These are phyloP conservation scores for Motacilla tschutschensis DNA, from an alignment of 2,113 vertebrate species.

Conservation along the genomic window DNA sequence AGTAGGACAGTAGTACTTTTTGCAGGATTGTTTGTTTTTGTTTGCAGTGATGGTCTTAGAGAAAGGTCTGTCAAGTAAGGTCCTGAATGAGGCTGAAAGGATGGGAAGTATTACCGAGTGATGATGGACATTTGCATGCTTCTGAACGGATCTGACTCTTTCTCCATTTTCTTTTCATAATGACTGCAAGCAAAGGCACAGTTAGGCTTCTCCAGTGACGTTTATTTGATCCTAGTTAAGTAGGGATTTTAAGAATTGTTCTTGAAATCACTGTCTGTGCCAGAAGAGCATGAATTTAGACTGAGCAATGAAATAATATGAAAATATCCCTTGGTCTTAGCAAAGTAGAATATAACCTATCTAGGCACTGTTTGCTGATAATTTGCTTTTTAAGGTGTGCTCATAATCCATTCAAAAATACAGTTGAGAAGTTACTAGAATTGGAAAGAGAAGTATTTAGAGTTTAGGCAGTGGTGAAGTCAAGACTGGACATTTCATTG, in stretches of 20 bases:
- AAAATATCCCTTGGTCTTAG: background rate
- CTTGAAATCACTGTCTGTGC: background rate
- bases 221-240: slow-evolving; percentile 2
- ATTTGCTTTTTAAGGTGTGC: background rate
- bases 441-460: background rate
- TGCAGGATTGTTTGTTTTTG: background rate
- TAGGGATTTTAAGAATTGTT: background rate
- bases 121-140: background rate
- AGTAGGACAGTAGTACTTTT: background rate
- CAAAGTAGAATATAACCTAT: background rate
- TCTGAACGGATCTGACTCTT: background rate
- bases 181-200: background rate
- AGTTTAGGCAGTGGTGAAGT: background rate
- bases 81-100: background rate
- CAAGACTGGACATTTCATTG: background rate
- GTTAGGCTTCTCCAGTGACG: background rate
- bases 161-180: background rate
- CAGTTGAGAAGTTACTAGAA: background rate
- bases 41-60: background rate
- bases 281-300: background rate
- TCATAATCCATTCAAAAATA: background rate
- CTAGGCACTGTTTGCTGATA: background rate
- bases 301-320: background rate
- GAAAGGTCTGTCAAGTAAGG: background rate
- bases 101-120: background rate